Percentiles rank a stretch among this genome's conserved stretches.
Evolutionary conservation across 2,888 invertebrate genomes (phyloP).

Genomic region (Isotomurus palustris): DNA sequence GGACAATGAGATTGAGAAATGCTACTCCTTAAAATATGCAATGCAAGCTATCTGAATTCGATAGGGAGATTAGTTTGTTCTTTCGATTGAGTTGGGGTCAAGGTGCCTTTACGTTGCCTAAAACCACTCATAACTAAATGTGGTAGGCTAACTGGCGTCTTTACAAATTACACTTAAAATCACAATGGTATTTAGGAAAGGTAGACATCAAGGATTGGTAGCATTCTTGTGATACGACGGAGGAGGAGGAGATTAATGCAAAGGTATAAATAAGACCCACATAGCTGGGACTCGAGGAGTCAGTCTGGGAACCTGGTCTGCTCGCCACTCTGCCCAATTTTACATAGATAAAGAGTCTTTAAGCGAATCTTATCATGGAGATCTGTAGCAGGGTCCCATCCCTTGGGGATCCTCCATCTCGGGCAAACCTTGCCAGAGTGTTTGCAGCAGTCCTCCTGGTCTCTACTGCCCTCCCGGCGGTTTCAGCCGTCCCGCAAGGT

Average conservation of each 20-base stretch:
- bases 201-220: too few species aligned
- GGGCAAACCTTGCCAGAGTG: slow-evolving; percentile 12
- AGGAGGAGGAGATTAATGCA: slow-evolving; percentile 7
- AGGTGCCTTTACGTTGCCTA: too few species aligned
- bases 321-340: slow-evolving; percentile 24
- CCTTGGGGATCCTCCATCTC: background rate
- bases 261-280: slow-evolving; percentile 39
- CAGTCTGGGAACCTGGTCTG: slow-evolving; percentile 41
- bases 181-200: too few species aligned
- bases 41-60: too few species aligned
- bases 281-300: slow-evolving; percentile 23
- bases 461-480: slow-evolving; percentile 32
- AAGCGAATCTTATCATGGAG: background rate
- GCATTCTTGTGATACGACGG: background rate
- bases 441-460: slow-evolving; percentile 22
- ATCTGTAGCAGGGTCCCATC: background rate
- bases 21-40: too few species aligned
- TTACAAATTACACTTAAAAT: too few species aligned
- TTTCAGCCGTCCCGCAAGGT: slow-evolving; percentile 18
- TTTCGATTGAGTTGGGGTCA: too few species aligned
- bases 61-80: too few species aligned
- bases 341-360: background rate
- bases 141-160: too few species aligned
- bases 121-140: too few species aligned
- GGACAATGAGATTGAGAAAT: too few species aligned